A percentile compares a stretch with the other conserved stretches of the same genome.
Evolutionary conservation across 1,140 invertebrate genomes (phyloP).

Genomic region (Eubasilissa regina): DNA sequence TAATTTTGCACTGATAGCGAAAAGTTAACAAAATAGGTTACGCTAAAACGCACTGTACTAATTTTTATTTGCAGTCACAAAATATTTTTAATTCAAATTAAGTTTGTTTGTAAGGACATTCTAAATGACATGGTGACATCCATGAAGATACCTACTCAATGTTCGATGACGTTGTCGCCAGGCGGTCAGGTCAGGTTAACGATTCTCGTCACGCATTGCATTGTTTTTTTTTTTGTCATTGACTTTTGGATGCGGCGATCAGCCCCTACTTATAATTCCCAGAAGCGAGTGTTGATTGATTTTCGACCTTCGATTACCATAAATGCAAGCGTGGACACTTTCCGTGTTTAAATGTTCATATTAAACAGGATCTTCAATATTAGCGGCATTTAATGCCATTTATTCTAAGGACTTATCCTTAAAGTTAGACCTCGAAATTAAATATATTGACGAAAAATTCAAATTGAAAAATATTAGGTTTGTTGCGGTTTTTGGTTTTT

Average conservation of each 20-base stretch:
- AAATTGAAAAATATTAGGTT: no score
- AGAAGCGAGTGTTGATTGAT: not conserved
- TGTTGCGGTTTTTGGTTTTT: no score
- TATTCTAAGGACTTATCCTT: not conserved
- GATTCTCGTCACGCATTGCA: slow-evolving; percentile 27
- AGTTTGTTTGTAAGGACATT: no score
- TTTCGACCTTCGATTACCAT: slow-evolving; percentile 29
- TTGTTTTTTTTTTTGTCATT: slow-evolving; percentile 25
- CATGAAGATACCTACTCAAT: no score
- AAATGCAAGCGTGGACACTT: slow-evolving; percentile 23
- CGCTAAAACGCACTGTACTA: no score
- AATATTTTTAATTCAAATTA: no score
- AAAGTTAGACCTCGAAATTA: not conserved
- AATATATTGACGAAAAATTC: no score
- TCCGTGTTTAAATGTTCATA: slow-evolving; percentile 17
- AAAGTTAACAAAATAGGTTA: no score
- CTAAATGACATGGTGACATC: no score
- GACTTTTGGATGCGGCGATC: slow-evolving; percentile 1
- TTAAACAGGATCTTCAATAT: not conserved
- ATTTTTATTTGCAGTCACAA: no score
- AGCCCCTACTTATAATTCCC: slow-evolving; percentile 24
- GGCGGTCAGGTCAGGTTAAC: not conserved
- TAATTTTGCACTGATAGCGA: no score
- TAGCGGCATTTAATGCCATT: not conserved
- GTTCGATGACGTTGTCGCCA: no score